A percentile compares a stretch with the other conserved stretches of the same genome.
phyloP scores from a whole-genome alignment of 2,888 invertebrate species.

The Drosophila yooni region DNA sequence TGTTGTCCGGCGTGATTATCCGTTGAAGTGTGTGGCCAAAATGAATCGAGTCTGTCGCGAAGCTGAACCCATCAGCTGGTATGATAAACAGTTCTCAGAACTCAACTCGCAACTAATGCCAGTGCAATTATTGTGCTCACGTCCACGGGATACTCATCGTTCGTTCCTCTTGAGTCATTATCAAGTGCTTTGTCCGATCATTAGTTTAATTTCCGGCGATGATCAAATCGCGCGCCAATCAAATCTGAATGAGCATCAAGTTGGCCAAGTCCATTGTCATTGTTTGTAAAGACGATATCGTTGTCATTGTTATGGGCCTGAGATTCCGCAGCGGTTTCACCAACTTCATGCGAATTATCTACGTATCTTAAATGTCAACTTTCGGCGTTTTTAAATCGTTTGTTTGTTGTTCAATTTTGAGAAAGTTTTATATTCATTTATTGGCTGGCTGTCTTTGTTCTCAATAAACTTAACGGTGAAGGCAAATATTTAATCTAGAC shows the following conservation, averaged over 20 bases:
- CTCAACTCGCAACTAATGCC: conserved; percentile 87
- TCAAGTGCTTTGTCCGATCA: conserved; percentile 95
- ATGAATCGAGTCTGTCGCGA: conserved; percentile 97
- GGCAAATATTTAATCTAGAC: not conserved
- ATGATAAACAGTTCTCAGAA: conserved; percentile 94
- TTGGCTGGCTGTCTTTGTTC: no score
- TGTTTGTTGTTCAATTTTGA: not conserved
- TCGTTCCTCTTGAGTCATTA: conserved; percentile 95
- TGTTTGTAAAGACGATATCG: conserved; percentile 93
- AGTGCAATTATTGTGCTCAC: conserved; percentile 93
- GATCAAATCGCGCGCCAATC: conserved; percentile 94
- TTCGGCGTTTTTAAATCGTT: not conserved
- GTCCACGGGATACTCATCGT: conserved; percentile 86
- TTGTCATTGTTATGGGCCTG: conserved; percentile 98
- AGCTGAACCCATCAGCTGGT: conserved; percentile 97
- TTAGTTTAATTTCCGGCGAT: conserved; percentile 92
- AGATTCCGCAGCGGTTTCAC: conserved; percentile 96
- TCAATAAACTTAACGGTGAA: not conserved
- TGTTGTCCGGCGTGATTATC: conserved; percentile 99
- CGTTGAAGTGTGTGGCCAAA: conserved; percentile 93
- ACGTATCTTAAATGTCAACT: conserved; percentile 82
- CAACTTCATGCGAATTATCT: conserved; percentile 97
- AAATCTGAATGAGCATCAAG: conserved; percentile 93
- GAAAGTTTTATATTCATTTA: not conserved
- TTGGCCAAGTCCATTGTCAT: conserved; percentile 94